Evolutionary conservation across 2,797 vertebrate species (phyloP).

Genomic region (Sciaenops ocellatus): DNA sequence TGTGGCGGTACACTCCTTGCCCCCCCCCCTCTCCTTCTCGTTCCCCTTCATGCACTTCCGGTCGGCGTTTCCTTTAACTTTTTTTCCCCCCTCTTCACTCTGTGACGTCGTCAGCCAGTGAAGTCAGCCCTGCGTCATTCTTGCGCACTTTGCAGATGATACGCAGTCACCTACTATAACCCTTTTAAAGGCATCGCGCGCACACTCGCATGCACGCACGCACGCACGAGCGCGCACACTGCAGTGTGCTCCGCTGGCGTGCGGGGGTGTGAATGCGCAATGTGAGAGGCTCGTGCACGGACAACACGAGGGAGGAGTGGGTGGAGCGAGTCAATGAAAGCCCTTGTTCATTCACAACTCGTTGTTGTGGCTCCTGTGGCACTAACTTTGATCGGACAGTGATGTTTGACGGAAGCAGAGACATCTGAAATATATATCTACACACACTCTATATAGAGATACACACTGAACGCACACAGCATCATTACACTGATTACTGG

Average conservation of each 20-base stretch:
- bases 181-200: slow-evolving; percentile 78
- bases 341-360: slow-evolving; percentile 78
- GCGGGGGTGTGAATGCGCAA: slow-evolving; percentile 63
- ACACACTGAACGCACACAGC: no score
- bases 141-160: slow-evolving; percentile 89
- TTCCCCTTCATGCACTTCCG: slow-evolving; percentile 70
- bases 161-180: slow-evolving; percentile 85
- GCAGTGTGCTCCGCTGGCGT: slow-evolving; percentile 67
- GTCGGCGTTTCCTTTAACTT: slow-evolving; percentile 73
- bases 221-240: slow-evolving; percentile 57
- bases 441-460: no score
- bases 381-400: slow-evolving; percentile 23
- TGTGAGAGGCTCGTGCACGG: slow-evolving; percentile 50
- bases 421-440: no score
- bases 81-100: slow-evolving; percentile 58
- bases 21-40: not conserved
- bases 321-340: slow-evolving; percentile 70
- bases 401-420: no score
- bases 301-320: slow-evolving; percentile 52
- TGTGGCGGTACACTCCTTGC: slow-evolving; percentile 33
- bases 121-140: slow-evolving; percentile 87
- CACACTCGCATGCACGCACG: slow-evolving; percentile 23
- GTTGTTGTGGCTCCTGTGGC: slow-evolving; percentile 36
- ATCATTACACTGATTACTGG: no score
- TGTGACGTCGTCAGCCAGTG: slow-evolving; percentile 82